Evolutionary conservation across 2,888 invertebrate species (phyloP).

Genomic region (Drosophila testacea): DNA sequence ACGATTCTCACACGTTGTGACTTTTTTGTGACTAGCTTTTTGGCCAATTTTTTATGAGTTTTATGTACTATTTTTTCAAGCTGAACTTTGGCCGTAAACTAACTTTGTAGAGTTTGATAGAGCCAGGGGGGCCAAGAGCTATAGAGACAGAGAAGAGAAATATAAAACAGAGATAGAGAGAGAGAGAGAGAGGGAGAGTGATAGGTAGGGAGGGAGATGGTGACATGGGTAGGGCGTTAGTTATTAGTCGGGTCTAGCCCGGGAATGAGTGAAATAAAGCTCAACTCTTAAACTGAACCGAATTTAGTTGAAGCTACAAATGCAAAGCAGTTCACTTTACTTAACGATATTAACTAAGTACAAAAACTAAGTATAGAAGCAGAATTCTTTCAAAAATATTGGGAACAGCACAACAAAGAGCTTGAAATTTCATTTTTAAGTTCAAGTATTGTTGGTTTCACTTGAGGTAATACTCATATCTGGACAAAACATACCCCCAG

Average conservation of each 20-base stretch:
- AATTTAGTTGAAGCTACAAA: conserved; percentile 36
- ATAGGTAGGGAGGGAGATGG: background rate
- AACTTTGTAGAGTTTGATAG: conserved; percentile 73
- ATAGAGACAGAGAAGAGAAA: background rate
- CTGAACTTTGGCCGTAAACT: conserved; percentile 76
- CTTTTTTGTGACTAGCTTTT: conserved; percentile 69
- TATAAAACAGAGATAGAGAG: background rate
- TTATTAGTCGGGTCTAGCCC: conserved; percentile 63
- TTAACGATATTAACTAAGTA: conserved; percentile 1
- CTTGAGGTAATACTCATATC: background rate
- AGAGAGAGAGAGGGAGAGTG: background rate
- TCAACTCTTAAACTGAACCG: conserved; percentile 27
- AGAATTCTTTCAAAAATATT: background rate
- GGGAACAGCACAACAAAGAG: background rate
- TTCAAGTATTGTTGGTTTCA: background rate
- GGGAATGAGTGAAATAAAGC: conserved; percentile 52
- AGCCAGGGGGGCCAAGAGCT: conserved; percentile 24
- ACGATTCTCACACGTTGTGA: conserved; percentile 64
- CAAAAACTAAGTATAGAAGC: background rate
- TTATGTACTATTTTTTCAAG: conserved; percentile 57
- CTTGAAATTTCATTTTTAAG: background rate
- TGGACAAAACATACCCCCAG: background rate
- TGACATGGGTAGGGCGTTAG: conserved; percentile 48
- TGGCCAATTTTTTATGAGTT: conserved; percentile 65
- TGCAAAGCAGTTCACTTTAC: conserved; percentile 17